A percentile compares a stretch with the other conserved stretches of the same genome.
These are phyloP conservation scores for Drosophila stalkeri DNA, from an alignment of 2,888 invertebrate genomes.

Conservation along the genomic window DNA sequence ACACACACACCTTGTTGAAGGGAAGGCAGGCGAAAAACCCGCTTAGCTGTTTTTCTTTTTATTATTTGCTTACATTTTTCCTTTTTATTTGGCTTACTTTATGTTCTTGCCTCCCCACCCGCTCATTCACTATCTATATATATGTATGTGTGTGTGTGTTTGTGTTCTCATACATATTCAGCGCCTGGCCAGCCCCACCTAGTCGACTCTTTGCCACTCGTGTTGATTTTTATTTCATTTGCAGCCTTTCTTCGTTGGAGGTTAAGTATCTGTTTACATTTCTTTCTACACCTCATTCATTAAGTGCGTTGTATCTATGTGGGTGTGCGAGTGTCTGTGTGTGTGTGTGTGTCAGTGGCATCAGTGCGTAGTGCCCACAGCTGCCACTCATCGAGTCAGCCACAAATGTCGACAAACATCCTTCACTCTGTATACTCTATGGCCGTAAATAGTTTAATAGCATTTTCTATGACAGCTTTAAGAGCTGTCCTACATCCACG, in stretches of 20 bases:
- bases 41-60: conserved; percentile 66
- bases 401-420: conserved; percentile 15
- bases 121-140: not conserved
- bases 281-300: conserved; percentile 70
- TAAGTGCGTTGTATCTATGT: conserved; percentile 50
- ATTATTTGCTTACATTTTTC: conserved; percentile 67
- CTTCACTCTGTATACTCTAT: conserved; percentile 20
- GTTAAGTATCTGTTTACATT: conserved; percentile 74
- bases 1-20: conserved; percentile 37
- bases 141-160: conserved; percentile 6
- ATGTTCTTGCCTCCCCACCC: conserved; percentile 10
- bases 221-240: conserved; percentile 70
- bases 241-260: conserved; percentile 65
- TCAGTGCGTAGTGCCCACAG: conserved; percentile 36
- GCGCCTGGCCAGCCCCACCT: conserved; percentile 25
- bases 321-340: conserved; percentile 29
- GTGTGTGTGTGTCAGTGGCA: conserved; percentile 18
- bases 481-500: not conserved
- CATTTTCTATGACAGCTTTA: conserved; percentile 6
- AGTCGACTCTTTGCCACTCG: conserved; percentile 41
- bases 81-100: conserved; percentile 59
- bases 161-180: conserved; percentile 52
- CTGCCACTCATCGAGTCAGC: conserved; percentile 24
- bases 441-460: conserved; percentile 15
- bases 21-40: conserved; percentile 35